Conservation (phyloP, 2,797 vertebrate genomes). For the Pangasius djambal region DNA sequence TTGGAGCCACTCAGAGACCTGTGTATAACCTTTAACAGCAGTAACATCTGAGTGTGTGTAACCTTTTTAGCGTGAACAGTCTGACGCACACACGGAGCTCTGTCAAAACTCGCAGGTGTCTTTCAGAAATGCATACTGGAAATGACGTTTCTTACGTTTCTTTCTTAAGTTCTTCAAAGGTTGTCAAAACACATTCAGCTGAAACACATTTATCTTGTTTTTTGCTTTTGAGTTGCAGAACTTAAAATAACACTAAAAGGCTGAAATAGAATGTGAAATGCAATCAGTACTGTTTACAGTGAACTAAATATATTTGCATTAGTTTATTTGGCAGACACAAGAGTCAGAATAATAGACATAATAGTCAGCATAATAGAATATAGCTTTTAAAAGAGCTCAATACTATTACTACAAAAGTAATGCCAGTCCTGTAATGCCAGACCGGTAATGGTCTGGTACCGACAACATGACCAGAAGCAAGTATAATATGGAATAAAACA, state of each 20-base stretch:
- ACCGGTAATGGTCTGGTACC: neutral
- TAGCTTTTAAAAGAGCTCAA: neutral
- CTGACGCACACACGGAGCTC: neutral
- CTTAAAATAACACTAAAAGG: neutral
- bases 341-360: neutral
- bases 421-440: too few relatives aligned
- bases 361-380: neutral
- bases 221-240: neutral
- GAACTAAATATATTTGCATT: neutral
- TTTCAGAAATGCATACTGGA: neutral
- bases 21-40: slow-evolving; percentile 17
- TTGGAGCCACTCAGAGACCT: neutral
- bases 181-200: neutral
- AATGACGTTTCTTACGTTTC: neutral
- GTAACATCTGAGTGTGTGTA: neutral
- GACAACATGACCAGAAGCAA: neutral
- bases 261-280: neutral
- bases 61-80: neutral
- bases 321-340: neutral
- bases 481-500: neutral
- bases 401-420: neutral
- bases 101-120: neutral
- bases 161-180: neutral
- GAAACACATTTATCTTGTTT: neutral
- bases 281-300: neutral